Conservation (phyloP, 2,797 vertebrate species). For the Neoniphon sammara region DNA sequence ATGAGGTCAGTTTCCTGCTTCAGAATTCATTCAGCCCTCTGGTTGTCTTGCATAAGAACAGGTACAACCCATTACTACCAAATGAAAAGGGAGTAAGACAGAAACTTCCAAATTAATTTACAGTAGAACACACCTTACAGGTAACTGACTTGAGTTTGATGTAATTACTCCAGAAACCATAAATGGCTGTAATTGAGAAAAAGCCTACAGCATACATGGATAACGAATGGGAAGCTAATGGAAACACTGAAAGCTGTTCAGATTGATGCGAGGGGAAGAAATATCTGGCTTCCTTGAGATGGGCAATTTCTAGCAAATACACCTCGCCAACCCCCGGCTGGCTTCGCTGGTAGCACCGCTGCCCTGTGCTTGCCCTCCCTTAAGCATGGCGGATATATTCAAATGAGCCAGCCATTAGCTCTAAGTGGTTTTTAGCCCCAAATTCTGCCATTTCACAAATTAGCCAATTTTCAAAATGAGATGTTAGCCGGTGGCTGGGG, state of each 20-base stretch:
- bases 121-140: slow-evolving; percentile 85
- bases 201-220: slow-evolving; percentile 84
- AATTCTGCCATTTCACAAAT: slow-evolving; percentile 80
- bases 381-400: slow-evolving; percentile 69
- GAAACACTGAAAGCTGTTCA: slow-evolving; percentile 77
- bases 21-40: slow-evolving; percentile 77
- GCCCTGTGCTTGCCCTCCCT: slow-evolving; percentile 70
- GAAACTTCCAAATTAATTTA: slow-evolving; percentile 87
- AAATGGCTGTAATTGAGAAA: slow-evolving; percentile 86
- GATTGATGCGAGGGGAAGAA: slow-evolving; percentile 73
- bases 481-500: slow-evolving; percentile 77
- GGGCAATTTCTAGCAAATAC: slow-evolving; percentile 76
- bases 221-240: slow-evolving; percentile 85
- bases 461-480: slow-evolving; percentile 77
- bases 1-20: slow-evolving; percentile 77
- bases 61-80: slow-evolving; percentile 78
- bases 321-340: slow-evolving; percentile 47
- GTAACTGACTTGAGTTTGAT: slow-evolving; percentile 84
- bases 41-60: slow-evolving; percentile 78
- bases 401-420: slow-evolving; percentile 79
- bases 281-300: slow-evolving; percentile 77
- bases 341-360: slow-evolving; percentile 51
- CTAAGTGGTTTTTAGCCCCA: slow-evolving; percentile 79
- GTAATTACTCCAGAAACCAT: slow-evolving; percentile 85
- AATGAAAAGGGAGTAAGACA: slow-evolving; percentile 82